Percentiles rank a stretch among this genome's conserved stretches.
Conservation (phyloP, 1,140 invertebrate species). For the Listronotus oregonensis region DNA sequence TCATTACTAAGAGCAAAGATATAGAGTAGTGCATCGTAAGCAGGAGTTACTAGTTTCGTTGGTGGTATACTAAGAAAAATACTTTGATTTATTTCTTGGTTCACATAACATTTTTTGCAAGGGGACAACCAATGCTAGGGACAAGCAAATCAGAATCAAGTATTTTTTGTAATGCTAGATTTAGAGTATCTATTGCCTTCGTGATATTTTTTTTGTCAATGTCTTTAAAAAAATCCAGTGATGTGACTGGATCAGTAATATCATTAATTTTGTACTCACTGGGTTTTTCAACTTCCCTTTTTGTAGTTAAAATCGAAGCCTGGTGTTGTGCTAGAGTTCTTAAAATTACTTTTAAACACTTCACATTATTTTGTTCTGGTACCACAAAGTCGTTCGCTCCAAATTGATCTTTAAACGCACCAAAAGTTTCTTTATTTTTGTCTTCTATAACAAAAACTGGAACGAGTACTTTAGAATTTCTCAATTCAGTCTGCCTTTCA, state of each 20-base stretch:
- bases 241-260: background rate
- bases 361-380: constrained; percentile 3
- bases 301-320: background rate
- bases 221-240: background rate
- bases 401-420: background rate
- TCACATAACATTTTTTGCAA: constrained; percentile 10
- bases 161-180: constrained; percentile 4
- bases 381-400: background rate
- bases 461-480: background rate
- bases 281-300: background rate
- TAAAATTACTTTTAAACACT: constrained; percentile 1
- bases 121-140: background rate
- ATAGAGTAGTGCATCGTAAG: constrained; percentile 22
- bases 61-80: background rate
- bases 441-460: constrained; percentile 6
- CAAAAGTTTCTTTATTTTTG: background rate
- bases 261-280: background rate
- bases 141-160: constrained; percentile 9
- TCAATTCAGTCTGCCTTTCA: too few species aligned
- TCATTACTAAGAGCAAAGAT: constrained; percentile 27
- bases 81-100: background rate
- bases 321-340: constrained; percentile 12
- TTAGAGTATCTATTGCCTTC: constrained; percentile 3
- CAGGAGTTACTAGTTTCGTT: constrained; percentile 10
- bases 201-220: background rate